Conservation (phyloP, 2,888 invertebrate species). For the Andrena minutula region DNA sequence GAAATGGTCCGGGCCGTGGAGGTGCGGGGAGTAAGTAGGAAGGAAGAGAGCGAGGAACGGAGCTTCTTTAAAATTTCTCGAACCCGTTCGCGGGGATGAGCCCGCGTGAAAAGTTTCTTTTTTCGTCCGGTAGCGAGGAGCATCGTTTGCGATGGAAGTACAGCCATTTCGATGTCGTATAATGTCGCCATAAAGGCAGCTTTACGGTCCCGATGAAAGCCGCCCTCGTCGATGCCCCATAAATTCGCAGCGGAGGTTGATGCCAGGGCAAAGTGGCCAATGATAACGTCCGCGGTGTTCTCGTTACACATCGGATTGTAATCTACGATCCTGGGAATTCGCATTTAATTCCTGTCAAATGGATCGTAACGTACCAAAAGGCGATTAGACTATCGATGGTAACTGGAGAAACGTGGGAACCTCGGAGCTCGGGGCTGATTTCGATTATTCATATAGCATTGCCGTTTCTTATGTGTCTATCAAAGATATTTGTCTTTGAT, state of each 20-base stretch:
- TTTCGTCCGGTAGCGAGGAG: not conserved
- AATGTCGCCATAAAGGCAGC: conserved; percentile 56
- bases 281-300: conserved; percentile 28
- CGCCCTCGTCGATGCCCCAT: conserved; percentile 51
- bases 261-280: conserved; percentile 37
- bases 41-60: no score
- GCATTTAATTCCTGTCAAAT: conserved; percentile 12
- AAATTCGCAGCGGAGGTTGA: conserved; percentile 47
- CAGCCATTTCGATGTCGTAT: conserved; percentile 38
- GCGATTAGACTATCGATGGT: not conserved
- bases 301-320: conserved; percentile 23
- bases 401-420: no score
- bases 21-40: not conserved
- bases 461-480: no score
- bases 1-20: not conserved
- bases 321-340: conserved; percentile 9
- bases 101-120: not conserved
- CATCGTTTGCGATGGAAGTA: conserved; percentile 38
- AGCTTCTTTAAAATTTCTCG: not conserved
- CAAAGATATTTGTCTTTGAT: no score
- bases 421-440: no score
- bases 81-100: not conserved
- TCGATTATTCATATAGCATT: no score
- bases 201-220: conserved; percentile 61
- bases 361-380: conserved; percentile 5